Conservation (phyloP, 2,888 invertebrate species). For the Falcaria lacertinaria region DNA sequence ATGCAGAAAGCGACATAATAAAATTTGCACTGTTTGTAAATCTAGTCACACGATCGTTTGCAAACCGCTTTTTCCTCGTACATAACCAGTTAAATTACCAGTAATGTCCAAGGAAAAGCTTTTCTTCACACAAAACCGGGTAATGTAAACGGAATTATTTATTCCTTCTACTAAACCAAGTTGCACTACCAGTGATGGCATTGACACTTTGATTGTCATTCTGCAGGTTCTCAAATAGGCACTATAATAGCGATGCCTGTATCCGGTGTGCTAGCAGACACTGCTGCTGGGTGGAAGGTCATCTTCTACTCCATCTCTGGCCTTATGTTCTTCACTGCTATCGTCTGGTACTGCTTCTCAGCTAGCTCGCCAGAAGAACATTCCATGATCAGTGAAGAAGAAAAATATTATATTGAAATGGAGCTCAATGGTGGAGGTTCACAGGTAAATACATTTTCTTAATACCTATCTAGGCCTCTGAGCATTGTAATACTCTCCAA, state of each 20-base stretch:
- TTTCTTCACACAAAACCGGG: too few species aligned
- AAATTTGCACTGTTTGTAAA: too few species aligned
- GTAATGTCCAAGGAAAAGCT: too few species aligned
- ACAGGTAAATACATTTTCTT: neutral
- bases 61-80: too few species aligned
- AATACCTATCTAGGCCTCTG: too few species aligned
- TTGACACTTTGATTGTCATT: neutral
- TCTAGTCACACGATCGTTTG: too few species aligned
- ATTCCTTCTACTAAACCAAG: too few species aligned
- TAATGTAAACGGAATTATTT: too few species aligned
- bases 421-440: conserved; percentile 51
- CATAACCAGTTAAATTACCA: too few species aligned
- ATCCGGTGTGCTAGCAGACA: conserved; percentile 81
- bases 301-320: conserved; percentile 83
- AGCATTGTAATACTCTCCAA: too few species aligned
- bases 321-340: conserved; percentile 74
- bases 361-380: conserved; percentile 81
- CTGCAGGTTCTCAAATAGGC: conserved; percentile 82
- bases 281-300: conserved; percentile 82
- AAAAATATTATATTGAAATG: conserved; percentile 79
- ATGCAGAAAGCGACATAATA: too few species aligned
- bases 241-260: conserved; percentile 83
- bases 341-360: conserved; percentile 76
- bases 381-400: conserved; percentile 73
- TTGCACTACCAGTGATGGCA: too few species aligned